Percentiles rank a stretch among this genome's conserved stretches.
Evolutionary conservation across 2,888 invertebrate genomes (phyloP).

Genomic region (Hirtodrosophila trivittata): DNA sequence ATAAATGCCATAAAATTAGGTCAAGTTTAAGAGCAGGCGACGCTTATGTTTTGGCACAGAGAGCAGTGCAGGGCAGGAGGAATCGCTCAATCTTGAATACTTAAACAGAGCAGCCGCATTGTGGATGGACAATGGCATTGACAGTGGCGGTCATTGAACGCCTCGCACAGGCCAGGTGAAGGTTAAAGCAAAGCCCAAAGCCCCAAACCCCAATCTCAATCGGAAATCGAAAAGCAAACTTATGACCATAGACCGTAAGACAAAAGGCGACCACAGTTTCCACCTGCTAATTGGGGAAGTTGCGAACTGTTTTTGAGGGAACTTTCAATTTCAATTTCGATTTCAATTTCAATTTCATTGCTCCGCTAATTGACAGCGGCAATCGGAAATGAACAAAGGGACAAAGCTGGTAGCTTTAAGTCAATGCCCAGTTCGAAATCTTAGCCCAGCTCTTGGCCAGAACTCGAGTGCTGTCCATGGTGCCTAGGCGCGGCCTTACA

Average conservation of each 20-base stretch:
- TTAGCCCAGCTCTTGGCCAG: constrained; percentile 5
- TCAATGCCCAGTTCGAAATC: not conserved
- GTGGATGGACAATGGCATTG: constrained; percentile 41
- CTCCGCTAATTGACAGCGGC: constrained; percentile 30
- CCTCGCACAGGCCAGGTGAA: constrained; percentile 33
- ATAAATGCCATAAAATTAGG: constrained; percentile 42
- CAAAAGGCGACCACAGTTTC: constrained; percentile 45
- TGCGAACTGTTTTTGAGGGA: not conserved
- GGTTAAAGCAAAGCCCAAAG: constrained; percentile 19
- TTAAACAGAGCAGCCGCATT: constrained; percentile 29
- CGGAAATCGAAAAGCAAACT: not conserved
- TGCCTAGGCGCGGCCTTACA: constrained; percentile 29
- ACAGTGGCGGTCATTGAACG: constrained; percentile 71
- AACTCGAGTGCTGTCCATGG: constrained; percentile 1
- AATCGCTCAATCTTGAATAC: not conserved
- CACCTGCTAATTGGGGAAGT: constrained; percentile 28
- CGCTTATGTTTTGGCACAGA: not conserved
- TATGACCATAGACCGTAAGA: constrained; percentile 26
- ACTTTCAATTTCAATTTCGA: constrained; percentile 16
- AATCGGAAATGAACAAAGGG: constrained; percentile 16
- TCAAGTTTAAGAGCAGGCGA: constrained; percentile 63
- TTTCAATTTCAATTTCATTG: constrained; percentile 30
- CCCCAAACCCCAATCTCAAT: constrained; percentile 1
- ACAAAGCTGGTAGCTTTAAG: constrained; percentile 2
- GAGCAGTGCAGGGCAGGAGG: not conserved